These are phyloP conservation scores for Epinephelus cyanopodus DNA, from an alignment of 2,113 vertebrate genomes.

Conservation along the genomic window DNA sequence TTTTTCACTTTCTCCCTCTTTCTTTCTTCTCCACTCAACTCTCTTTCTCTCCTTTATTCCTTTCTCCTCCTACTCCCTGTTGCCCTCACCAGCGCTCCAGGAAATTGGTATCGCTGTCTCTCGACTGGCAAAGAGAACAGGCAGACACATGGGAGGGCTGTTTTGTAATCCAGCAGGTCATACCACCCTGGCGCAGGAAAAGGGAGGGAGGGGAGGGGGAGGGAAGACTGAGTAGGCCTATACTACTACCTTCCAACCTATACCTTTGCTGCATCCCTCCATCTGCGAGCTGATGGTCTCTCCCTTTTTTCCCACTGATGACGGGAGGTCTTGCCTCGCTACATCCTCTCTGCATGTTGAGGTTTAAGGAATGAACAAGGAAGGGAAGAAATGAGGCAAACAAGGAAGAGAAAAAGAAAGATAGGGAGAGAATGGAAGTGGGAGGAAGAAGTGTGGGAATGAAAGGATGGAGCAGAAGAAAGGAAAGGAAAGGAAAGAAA, in stretches of 20 bases:
- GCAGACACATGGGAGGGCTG: conserved; percentile 88
- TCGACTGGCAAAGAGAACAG: conserved; percentile 86
- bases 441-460: conserved; percentile 41
- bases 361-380: conserved; percentile 61
- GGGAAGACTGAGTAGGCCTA: conserved; percentile 49
- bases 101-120: conserved; percentile 82
- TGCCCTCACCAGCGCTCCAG: conserved; percentile 61
- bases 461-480: conserved; percentile 46
- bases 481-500: conserved; percentile 7
- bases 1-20: conserved; percentile 15
- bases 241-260: conserved; percentile 69
- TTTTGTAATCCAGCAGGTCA: conserved; percentile 93
- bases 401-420: conserved; percentile 16
- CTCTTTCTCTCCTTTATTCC: neutral
- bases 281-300: conserved; percentile 79
- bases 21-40: conserved; percentile 1
- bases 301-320: conserved; percentile 75
- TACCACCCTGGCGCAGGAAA: conserved; percentile 84
- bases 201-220: conserved; percentile 31
- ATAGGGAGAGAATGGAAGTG: conserved; percentile 21
- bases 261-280: conserved; percentile 79
- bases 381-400: conserved; percentile 25
- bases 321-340: conserved; percentile 73
- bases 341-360: conserved; percentile 63
- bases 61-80: neutral